These are phyloP conservation scores for Mixornis gularis DNA, from an alignment of 2,113 vertebrate species.

Conservation along the genomic window DNA sequence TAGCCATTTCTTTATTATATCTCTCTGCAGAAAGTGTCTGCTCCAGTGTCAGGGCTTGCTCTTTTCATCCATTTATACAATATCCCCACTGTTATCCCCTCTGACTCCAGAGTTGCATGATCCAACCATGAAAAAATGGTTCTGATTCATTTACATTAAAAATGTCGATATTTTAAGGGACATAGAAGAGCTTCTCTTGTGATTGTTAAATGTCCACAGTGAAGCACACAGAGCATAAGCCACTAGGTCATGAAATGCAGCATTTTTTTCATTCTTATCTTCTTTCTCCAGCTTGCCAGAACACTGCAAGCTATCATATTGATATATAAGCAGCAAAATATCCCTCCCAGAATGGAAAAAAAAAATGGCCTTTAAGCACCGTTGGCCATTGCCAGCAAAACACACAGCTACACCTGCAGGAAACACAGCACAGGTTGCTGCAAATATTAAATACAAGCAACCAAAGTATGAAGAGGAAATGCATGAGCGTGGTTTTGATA, in stretches of 20 bases:
- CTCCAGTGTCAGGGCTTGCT: neutral
- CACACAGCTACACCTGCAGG: neutral
- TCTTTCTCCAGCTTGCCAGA: constrained; percentile 59
- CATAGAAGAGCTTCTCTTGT: constrained; percentile 27
- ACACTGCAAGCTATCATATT: constrained; percentile 25
- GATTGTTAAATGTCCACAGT: constrained; percentile 34
- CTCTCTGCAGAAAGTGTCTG: neutral
- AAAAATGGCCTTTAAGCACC: neutral
- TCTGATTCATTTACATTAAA: constrained; percentile 58
- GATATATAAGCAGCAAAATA: constrained; percentile 48
- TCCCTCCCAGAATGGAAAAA: neutral
- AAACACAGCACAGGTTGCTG: neutral
- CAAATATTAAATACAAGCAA: constrained; percentile 22
- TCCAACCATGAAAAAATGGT: constrained; percentile 30
- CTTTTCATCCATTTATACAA: constrained; percentile 21
- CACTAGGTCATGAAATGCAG: constrained; percentile 36
- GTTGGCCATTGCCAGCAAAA: neutral
- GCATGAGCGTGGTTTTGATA: neutral
- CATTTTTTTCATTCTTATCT: constrained; percentile 69
- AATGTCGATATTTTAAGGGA: constrained; percentile 43
- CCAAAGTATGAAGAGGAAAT: neutral
- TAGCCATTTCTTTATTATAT: neutral
- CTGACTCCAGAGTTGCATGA: neutral
- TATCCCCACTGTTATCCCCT: constrained; percentile 40
- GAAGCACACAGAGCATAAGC: constrained; percentile 31